Base-by-base conservation (phyloP, 2,797 vertebrate species). In the Podarcis lilfordi region DNA sequence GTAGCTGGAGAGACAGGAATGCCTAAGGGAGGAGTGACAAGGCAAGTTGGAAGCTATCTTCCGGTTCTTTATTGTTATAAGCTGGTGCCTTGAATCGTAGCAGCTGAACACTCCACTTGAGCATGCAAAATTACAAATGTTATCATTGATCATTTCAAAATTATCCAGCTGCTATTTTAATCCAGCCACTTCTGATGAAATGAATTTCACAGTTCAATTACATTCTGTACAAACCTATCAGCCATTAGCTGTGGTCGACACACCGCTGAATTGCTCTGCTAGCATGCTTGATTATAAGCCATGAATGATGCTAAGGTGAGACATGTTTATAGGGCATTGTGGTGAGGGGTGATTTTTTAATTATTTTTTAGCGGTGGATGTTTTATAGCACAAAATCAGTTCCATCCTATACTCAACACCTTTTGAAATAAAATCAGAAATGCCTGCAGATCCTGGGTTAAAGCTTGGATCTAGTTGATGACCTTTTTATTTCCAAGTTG, bases 131-230 rank as follows among this genome's bases (percentile, higher is more conserved):
- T 72, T 82, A 27, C 35, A 86, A 72, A 87, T 45, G 5, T 82
- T 86, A 27, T 59, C 37, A 15, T 59, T 90, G 1, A 15, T 91
- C 17, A 61, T 84, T 55, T 81, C 83, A 75, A 74, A 85, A 81
- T 40, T 84, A 8, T 35, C 4, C 0, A 37, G 1, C 81, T 88
- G 10, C 75, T 92, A 83, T 72, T 85, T 85, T 89, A 86, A 81
- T 23, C 2, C 82, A 82, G 2, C 1, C 78, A 3, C 1, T 79
- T 87, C 32, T 13, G 37, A 29, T 84, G 25, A 89, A 85, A 64
- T 61, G 80, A 64, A 84, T 88, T 94, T 66, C 59, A 93, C 50
- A 50, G 35, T 5, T 2, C 10, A 71, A 83, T 88, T 68, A 86
- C 2, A 80, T n/a, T 13, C 6, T n/a, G 19, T 80, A 43, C 77